These are phyloP conservation scores for Lacerta bilineata DNA, from an alignment of 2,797 vertebrate species.

Conservation along the genomic window DNA sequence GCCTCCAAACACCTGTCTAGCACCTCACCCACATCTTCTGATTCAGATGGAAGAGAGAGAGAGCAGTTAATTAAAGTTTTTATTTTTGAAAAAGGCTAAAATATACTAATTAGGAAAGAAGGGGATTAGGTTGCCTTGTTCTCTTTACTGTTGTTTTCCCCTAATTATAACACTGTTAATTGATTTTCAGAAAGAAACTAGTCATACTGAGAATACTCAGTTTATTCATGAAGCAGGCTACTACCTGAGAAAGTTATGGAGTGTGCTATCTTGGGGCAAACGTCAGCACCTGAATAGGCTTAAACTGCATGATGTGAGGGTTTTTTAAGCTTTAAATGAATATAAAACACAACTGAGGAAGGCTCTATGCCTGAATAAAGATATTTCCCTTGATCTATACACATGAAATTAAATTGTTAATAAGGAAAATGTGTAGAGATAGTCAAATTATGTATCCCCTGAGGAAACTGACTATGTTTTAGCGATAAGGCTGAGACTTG, in stretches of 20 bases:
- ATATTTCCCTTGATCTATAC: conserved; percentile 9
- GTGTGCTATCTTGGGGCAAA: neutral
- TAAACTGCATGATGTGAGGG: neutral
- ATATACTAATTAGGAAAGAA: neutral
- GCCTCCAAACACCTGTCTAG: too few species aligned
- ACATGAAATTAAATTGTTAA: conserved; percentile 21
- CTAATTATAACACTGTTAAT: neutral
- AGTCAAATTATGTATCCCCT: conserved; percentile 14
- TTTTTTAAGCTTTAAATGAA: neutral
- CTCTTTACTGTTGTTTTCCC: neutral
- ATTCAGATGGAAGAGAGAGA: too few species aligned
- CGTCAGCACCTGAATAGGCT: neutral
- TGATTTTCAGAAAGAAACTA: neutral
- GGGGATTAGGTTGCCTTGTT: neutral
- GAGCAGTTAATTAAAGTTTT: neutral
- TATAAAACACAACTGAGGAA: neutral
- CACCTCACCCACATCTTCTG: too few species aligned
- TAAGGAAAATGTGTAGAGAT: conserved; percentile 36
- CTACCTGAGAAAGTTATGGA: neutral
- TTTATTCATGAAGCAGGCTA: neutral
- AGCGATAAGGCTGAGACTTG: conserved; percentile 36
- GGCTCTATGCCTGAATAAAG: neutral
- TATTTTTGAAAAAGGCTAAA: neutral
- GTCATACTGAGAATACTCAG: neutral
- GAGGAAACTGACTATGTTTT: conserved; percentile 50